phyloP scores from a whole-genome alignment of 2,113 vertebrate genomes.

The Nycticorax nycticorax region DNA sequence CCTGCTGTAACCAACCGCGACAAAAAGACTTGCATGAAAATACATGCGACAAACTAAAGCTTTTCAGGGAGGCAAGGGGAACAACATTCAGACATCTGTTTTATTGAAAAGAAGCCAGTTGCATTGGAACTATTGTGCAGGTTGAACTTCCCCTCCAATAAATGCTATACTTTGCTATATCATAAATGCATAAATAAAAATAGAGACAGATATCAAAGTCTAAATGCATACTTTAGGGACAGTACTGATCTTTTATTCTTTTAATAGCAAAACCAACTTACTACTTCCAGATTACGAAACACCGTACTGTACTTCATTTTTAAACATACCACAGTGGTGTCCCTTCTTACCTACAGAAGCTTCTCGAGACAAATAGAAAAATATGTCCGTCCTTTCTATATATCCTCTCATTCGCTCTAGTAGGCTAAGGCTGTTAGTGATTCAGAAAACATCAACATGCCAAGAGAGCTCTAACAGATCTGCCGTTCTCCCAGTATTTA shows the following conservation, averaged over 20 bases:
- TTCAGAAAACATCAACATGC: constrained; percentile 28
- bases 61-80: neutral
- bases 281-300: neutral
- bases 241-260: neutral
- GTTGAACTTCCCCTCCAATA: neutral
- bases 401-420: neutral
- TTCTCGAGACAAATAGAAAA: constrained; percentile 25
- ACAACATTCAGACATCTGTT: neutral
- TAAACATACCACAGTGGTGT: neutral
- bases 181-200: neutral
- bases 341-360: neutral
- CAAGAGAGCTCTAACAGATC: constrained; percentile 3
- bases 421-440: constrained; percentile 7
- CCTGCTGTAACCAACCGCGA: neutral
- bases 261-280: neutral
- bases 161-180: neutral
- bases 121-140: neutral
- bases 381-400: neutral
- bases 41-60: neutral
- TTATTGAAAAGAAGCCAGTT: neutral
- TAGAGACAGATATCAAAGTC: neutral
- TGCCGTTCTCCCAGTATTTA: constrained; percentile 49
- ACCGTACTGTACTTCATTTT: neutral
- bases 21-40: neutral
- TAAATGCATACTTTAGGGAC: neutral